These are phyloP conservation scores for Oceanodroma leucorhoa DNA, from an alignment of 2,797 vertebrate species.

Conservation along the genomic window DNA sequence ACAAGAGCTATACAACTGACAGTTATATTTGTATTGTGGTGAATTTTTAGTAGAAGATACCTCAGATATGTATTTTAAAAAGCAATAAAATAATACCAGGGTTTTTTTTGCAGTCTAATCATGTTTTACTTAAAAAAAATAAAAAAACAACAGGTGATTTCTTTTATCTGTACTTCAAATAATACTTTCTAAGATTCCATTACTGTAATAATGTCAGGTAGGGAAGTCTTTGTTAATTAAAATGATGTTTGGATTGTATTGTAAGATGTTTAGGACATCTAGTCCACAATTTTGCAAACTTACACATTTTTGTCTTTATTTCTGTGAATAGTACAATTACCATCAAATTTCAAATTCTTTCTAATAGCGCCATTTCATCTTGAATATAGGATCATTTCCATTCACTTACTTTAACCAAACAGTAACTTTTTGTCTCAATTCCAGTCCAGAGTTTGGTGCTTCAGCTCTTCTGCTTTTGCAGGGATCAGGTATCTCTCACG, in stretches of 20 bases:
- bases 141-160: neutral
- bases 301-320: neutral
- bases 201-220: neutral
- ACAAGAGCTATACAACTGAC: neutral
- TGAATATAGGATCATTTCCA: neutral
- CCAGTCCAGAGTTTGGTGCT: neutral
- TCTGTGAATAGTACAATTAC: neutral
- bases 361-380: neutral
- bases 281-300: neutral
- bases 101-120: neutral
- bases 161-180: neutral
- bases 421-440: neutral
- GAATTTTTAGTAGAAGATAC: neutral
- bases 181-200: neutral
- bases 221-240: neutral
- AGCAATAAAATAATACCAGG: neutral
- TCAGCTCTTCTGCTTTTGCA: neutral
- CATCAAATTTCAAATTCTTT: neutral
- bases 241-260: neutral
- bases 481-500: neutral
- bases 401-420: neutral
- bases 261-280: neutral
- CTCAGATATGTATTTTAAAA: neutral
- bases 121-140: neutral
- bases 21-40: neutral